Base-by-base conservation (phyloP, 2,797 vertebrate genomes). In the Myotis findleyi region DNA sequence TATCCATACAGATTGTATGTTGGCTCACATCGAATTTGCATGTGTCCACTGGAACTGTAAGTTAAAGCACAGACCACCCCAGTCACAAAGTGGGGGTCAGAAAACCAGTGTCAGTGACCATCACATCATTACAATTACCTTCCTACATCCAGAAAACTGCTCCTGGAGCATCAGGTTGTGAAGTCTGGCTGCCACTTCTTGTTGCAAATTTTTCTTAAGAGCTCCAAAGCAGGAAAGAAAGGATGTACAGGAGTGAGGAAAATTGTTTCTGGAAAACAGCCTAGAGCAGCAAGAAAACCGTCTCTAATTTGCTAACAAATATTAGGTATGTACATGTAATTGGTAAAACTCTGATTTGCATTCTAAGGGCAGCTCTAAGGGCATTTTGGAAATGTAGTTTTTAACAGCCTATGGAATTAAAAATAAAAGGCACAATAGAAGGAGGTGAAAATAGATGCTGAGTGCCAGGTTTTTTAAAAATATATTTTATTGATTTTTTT, bases 211-310 rank as follows among this genome's bases (percentile, higher is more conserved):
- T 33, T 69, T 75, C 30, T 47, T 27, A 27, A 30, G 59, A n/a
- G 5, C 27, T 86, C 20, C 27, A 75, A 68, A 77, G n/a, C 20
- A 81, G 4, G 23, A 59, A 88, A 59, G 55, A 33, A 76, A 21
- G 4, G 7, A 57, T n/a, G 1, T 59, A 11, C 5, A 38, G 3
- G 1, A 1, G 4, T 25, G 4, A 44, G 25, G 3, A 0, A 0
- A 59, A 17, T 13, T 79, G 2, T 72, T 25, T 76, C 18, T 7
- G 62, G 33, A 62, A 75, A 85, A 71, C 1, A 86, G 21, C 17
- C 23, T 57, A 23, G 7, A 93, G 17, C 10, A 72, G 1, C 13
- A 93, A n/a, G 2, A 89, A 38, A 86, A 66, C 23, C 41, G 1
- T 2, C 89, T 93, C 3, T 33, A 66, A 47, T 14, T 47, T 72